These are phyloP conservation scores for Hydrophis major DNA, from an alignment of 2,797 vertebrate species.

Conservation along the genomic window DNA sequence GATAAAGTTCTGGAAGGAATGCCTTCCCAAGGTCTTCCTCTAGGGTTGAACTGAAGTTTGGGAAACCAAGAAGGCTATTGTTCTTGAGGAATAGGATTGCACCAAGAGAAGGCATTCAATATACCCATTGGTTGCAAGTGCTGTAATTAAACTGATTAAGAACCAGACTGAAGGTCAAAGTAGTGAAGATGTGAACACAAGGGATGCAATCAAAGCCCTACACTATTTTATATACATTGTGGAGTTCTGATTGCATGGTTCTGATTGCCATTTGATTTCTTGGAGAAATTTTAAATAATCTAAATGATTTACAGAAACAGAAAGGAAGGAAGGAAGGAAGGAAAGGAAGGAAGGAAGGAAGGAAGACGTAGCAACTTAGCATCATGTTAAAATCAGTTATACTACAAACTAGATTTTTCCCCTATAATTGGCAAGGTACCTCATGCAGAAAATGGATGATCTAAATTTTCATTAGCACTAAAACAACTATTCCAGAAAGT, in stretches of 20 bases:
- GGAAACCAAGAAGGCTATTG: background rate
- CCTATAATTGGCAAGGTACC: slow-evolving; percentile 13
- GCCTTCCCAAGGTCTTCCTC: background rate
- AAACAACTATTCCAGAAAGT: slow-evolving; percentile 14
- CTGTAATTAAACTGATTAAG: background rate
- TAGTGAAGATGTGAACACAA: background rate
- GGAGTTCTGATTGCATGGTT: background rate
- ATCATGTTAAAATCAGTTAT: background rate
- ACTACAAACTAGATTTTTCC: background rate
- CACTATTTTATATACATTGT: background rate
- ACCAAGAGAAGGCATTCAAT: background rate
- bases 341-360: background rate
- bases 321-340: no score
- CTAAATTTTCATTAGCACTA: slow-evolving; percentile 11
- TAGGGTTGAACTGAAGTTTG: background rate
- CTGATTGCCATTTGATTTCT: background rate
- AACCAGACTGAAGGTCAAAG: background rate
- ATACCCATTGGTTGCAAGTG: background rate
- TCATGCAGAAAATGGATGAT: slow-evolving; percentile 21
- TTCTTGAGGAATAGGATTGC: background rate
- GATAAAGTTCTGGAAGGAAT: background rate
- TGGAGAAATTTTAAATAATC: background rate
- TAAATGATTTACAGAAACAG: background rate
- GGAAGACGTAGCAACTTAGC: background rate
- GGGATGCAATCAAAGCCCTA: background rate